Evolutionary conservation across 2,113 vertebrate species (phyloP), one percentile per base, ranked within the genome.

Genomic region (Sander lucioperca): DNA sequence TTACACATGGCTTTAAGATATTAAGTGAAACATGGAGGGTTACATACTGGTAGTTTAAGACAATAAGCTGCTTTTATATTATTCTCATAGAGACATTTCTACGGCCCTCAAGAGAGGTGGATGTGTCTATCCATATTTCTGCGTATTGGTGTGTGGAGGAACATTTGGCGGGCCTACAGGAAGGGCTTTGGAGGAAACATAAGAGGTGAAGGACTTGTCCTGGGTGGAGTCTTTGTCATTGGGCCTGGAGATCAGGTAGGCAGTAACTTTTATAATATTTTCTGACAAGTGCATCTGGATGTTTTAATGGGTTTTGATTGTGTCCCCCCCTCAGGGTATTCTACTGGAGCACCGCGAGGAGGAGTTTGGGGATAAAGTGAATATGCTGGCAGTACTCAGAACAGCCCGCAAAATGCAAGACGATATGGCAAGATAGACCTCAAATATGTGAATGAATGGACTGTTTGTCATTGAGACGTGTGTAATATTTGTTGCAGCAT

Each of bases 361-460:
- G 74, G 97, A 99, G 93, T 98, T 98, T 94, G 97, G 97, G 88
- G 97, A 99, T 89, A 97, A 96, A 93, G 97, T 97, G 39, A 96
- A 96, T 80, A 92, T 88, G 7, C 69, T 93, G 71, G 91, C 89
- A 43, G 85, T 94, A 0, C 86, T 94, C 54, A 90, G 21, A 76
- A 53, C 91, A 23, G 85, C 85, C 70, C 73, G 90, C 6, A 86
- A 82, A 72, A 87, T 91, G 39, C n/a, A 48, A 69, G 68, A 88
- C 0, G 21, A 72, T 66, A 33, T 58, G 25, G 45, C 64, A 63
- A 71, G 23, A 83, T 88, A 90, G 82, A 75, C 6, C 19, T 83
- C 13, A 59, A 50, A 25, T 18, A 43, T 59, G 58, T 53, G 21
- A 69, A 74, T 57, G 57, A 83, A 76, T 70, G 65, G 51, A 72